Evolutionary conservation across 30 jellyfish, hydroid and myxozoan species (phyloP).

Genomic region (Phacellophora camtschatica): DNA sequence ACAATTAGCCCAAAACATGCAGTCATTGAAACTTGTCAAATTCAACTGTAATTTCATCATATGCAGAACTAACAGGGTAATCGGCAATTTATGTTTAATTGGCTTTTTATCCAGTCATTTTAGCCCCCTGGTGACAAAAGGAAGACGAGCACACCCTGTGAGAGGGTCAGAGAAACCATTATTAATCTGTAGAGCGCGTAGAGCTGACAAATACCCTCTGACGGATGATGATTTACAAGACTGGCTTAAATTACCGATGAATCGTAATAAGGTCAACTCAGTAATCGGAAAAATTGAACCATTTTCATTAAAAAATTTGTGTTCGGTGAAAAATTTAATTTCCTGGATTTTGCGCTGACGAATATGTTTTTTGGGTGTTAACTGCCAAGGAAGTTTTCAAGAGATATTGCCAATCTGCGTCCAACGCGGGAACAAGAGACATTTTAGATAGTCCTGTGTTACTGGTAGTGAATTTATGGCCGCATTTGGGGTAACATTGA

Average conservation of each 20-base stretch:
- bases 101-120: neutral
- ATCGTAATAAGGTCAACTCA: neutral
- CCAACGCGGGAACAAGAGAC: no score
- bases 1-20: neutral
- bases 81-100: neutral
- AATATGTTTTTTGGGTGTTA: no score
- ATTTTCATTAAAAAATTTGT: neutral
- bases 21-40: neutral
- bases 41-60: neutral
- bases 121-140: neutral
- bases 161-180: conserved; percentile 1
- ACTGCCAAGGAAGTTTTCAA: no score
- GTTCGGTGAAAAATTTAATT: neutral
- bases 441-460: no score
- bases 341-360: no score
- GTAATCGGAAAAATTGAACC: neutral
- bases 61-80: neutral
- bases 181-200: neutral
- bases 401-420: no score
- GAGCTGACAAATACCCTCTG: neutral
- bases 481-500: neutral
- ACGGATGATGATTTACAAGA: conserved; percentile 7
- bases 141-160: neutral
- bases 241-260: neutral
- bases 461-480: no score